phyloP scores from a whole-genome alignment of 2,113 vertebrate species.

The Scolopax mira region DNA sequence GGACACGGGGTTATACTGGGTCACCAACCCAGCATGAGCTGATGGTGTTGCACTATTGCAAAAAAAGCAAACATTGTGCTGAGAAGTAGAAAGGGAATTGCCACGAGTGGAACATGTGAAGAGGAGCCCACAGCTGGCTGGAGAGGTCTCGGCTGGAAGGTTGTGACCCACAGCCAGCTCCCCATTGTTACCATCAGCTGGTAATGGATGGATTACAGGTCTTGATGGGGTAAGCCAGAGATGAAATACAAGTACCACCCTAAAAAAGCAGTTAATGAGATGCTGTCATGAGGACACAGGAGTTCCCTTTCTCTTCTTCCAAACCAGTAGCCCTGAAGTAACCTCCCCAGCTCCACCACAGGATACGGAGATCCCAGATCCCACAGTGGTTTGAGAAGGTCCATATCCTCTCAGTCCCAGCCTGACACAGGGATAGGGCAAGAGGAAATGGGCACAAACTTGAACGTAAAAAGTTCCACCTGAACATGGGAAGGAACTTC shows the following conservation, averaged over 20 bases:
- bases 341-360: background rate
- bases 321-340: background rate
- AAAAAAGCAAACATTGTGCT: background rate
- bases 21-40: background rate
- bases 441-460: no score
- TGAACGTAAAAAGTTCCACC: no score
- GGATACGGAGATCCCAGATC: background rate
- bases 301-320: background rate
- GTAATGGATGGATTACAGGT: fast-evolving
- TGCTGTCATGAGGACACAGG: background rate
- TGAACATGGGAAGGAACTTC: no score
- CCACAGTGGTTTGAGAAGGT: background rate
- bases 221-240: background rate
- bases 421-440: background rate
- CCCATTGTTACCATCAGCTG: background rate
- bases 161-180: background rate
- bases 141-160: background rate
- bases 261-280: background rate
- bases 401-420: background rate
- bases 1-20: fast-evolving
- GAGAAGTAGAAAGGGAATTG: background rate
- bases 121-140: background rate
- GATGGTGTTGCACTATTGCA: background rate
- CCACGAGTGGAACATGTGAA: background rate
- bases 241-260: background rate